Percentiles rank a stretch among this genome's conserved stretches.
Evolutionary conservation across 1,140 invertebrate species (phyloP).

Genomic region (Centruroides sculpturatus): DNA sequence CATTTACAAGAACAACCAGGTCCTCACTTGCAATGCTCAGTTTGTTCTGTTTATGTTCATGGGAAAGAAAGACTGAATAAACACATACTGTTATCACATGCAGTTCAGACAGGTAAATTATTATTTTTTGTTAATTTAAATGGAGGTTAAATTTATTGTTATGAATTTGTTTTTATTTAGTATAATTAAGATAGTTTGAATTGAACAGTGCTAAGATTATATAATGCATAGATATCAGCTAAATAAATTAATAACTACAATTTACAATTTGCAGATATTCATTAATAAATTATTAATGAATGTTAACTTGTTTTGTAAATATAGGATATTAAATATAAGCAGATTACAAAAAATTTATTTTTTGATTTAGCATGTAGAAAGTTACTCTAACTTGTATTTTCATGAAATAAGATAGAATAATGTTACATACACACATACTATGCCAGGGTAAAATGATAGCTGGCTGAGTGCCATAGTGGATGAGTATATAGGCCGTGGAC

Average conservation of each 20-base stretch:
- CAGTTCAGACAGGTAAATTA: constrained; percentile 20
- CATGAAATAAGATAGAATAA: no score
- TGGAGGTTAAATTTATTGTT: background rate
- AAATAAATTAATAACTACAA: background rate
- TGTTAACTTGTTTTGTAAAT: background rate
- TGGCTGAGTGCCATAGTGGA: no score
- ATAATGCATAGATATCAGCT: background rate
- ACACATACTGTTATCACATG: constrained; percentile 22
- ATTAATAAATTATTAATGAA: background rate
- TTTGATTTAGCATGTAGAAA: no score
- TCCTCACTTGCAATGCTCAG: constrained; percentile 22
- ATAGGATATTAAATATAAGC: no score
- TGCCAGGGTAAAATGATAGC: no score
- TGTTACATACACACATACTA: no score
- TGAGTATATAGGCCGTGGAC: no score
- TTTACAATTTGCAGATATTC: background rate
- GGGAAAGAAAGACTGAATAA: constrained; percentile 22
- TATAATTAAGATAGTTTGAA: background rate
- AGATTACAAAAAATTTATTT: no score
- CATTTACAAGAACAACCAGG: constrained; percentile 20
- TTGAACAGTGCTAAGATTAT: background rate
- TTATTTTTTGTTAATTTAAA: background rate
- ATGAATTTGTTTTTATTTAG: background rate
- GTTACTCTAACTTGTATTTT: no score
- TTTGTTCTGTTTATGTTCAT: constrained; percentile 21